phyloP scores from a whole-genome alignment of 2,797 vertebrate species.

The Hyperoplus lanceolatus region DNA sequence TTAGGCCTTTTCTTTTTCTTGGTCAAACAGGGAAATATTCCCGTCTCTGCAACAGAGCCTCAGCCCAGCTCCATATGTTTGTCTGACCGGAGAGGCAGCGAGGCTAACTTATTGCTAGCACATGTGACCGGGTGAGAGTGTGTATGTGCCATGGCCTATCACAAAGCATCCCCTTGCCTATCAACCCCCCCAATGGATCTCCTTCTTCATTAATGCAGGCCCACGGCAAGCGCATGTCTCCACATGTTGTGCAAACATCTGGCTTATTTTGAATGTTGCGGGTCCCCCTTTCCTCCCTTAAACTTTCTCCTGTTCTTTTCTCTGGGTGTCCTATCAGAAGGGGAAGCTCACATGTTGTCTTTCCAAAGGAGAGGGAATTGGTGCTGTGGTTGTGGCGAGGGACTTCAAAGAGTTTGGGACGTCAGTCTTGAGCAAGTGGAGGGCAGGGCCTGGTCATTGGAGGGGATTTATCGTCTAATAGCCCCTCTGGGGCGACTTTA shows the following conservation, averaged over 20 bases:
- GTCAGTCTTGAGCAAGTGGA: slow-evolving; percentile 70
- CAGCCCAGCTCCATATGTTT: slow-evolving; percentile 60
- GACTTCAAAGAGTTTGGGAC: slow-evolving; percentile 74
- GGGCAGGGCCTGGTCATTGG: slow-evolving; percentile 79
- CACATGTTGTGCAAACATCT: slow-evolving; percentile 74
- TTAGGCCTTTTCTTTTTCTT: slow-evolving; percentile 2
- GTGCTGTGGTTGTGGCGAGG: slow-evolving; percentile 65
- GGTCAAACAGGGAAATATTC: slow-evolving; percentile 25
- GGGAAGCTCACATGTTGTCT: slow-evolving; percentile 38
- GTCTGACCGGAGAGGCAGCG: slow-evolving; percentile 58
- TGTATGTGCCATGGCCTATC: slow-evolving; percentile 67
- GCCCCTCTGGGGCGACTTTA: slow-evolving; percentile 76
- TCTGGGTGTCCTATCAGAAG: slow-evolving; percentile 24
- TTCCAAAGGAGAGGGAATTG: slow-evolving; percentile 50
- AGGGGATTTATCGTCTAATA: slow-evolving; percentile 78
- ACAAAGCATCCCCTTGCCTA: slow-evolving; percentile 57
- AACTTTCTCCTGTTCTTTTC: slow-evolving; percentile 38
- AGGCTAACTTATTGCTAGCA: slow-evolving; percentile 80
- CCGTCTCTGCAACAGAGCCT: slow-evolving; percentile 24
- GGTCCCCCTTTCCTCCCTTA: slow-evolving; percentile 38
- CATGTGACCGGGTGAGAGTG: slow-evolving; percentile 80
- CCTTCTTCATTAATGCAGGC: slow-evolving; percentile 82
- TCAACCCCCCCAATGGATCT: slow-evolving; percentile 68
- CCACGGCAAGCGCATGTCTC: slow-evolving; percentile 70
- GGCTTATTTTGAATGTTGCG: slow-evolving; percentile 67